phyloP scores from a whole-genome alignment of 23 tunicate species.

The Corella eumyota region DNA sequence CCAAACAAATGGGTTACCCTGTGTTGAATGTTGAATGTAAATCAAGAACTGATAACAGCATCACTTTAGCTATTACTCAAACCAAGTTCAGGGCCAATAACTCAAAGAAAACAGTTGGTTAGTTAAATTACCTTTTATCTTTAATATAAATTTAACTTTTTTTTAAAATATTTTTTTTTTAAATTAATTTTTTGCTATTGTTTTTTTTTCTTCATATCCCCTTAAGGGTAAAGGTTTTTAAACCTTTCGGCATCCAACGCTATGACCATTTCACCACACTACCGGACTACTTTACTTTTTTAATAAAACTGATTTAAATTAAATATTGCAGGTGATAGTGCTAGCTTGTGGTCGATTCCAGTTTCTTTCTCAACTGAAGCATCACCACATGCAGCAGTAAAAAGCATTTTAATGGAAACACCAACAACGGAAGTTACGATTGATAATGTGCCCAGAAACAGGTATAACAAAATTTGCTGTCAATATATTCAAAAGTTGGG shows the following conservation, averaged over 20 bases:
- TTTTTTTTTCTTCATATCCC: no score
- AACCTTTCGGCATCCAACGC: no score
- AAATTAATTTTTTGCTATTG: no score
- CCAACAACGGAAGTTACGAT: constrained; percentile 38
- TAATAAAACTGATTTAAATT: no score
- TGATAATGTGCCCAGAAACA: constrained; percentile 45
- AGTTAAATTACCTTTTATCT: no score
- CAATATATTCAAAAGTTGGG: no score
- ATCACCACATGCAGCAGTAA: constrained; percentile 33
- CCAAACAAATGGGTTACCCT: constrained; percentile 93
- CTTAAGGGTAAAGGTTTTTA: no score
- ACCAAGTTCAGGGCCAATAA: constrained; percentile 78
- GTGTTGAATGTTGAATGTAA: constrained; percentile 50
- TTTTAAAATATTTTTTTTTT: no score
- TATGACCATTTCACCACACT: no score
- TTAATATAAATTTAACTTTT: no score
- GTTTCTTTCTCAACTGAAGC: constrained; percentile 46
- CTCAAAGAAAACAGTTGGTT: constrained; percentile 1
- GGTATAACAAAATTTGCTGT: no score
- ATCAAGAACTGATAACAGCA: constrained; percentile 39
- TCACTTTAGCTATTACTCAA: constrained; percentile 68
- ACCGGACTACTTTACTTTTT: no score
- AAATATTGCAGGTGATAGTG: constrained; percentile 21
- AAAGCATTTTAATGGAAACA: constrained; percentile 40
- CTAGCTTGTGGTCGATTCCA: constrained; percentile 65